Conservation (phyloP, 2,888 invertebrate genomes). For the Linnaemya vulpina region DNA sequence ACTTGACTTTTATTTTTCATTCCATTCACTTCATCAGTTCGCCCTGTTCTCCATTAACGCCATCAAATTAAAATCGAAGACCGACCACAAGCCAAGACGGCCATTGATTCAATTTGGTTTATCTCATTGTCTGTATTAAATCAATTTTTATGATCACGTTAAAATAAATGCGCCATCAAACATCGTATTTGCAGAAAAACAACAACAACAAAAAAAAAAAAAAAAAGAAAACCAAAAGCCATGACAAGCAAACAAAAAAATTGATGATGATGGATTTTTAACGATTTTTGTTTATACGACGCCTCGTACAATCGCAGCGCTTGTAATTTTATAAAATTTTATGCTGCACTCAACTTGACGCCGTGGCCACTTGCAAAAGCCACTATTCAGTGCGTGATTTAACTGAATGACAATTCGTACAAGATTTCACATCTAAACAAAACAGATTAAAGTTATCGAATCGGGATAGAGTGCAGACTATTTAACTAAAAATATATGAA, state of each 20-base stretch:
- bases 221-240: no score
- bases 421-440: background rate
- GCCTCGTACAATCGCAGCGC: background rate
- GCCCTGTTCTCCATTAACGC: conserved; percentile 27
- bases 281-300: conserved; percentile 63
- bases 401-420: conserved; percentile 11
- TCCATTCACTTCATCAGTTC: background rate
- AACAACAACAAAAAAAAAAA: background rate
- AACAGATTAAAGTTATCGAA: background rate
- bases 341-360: background rate
- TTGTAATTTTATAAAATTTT: conserved; percentile 10
- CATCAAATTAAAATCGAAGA: conserved; percentile 63
- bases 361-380: background rate
- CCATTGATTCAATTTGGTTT: conserved; percentile 64
- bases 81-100: conserved; percentile 29
- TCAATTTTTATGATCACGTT: conserved; percentile 70
- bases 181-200: background rate
- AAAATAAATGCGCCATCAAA: conserved; percentile 61
- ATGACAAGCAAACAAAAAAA: no score
- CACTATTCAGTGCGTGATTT: conserved; percentile 5
- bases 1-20: background rate
- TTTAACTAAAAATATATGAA: no score
- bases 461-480: no score
- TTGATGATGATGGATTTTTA: conserved; percentile 73
- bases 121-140: conserved; percentile 70